A percentile compares a stretch with the other conserved stretches of the same genome.
Conservation (phyloP, 2,888 invertebrate genomes). For the Idaea aversata region DNA sequence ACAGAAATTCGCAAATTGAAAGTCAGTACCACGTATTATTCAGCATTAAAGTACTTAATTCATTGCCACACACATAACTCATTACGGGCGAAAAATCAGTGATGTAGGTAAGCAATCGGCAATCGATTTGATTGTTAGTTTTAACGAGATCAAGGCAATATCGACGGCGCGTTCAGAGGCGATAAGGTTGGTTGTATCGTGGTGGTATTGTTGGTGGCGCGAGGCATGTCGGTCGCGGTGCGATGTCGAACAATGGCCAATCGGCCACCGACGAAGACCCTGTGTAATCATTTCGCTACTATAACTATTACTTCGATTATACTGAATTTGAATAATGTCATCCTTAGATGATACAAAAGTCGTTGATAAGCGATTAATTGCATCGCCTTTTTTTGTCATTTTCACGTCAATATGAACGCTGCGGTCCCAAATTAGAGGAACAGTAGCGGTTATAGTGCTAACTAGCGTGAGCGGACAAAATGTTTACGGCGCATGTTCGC, state of each 20-base stretch:
- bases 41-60: constrained; percentile 7
- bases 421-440: too few species aligned
- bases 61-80: constrained; percentile 26
- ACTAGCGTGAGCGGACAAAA: too few species aligned
- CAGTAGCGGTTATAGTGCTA: too few species aligned
- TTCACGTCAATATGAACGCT: too few species aligned
- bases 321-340: neutral
- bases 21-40: too few species aligned
- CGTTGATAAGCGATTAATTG: too few species aligned
- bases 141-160: constrained; percentile 70
- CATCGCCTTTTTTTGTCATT: neutral
- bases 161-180: constrained; percentile 50
- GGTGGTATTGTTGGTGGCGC: constrained; percentile 52
- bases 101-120: constrained; percentile 62
- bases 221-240: constrained; percentile 73
- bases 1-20: too few species aligned
- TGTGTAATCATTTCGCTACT: too few species aligned
- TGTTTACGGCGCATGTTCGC: too few species aligned
- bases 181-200: constrained; percentile 71
- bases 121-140: constrained; percentile 54
- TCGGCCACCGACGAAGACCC: constrained; percentile 52
- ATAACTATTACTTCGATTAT: neutral
- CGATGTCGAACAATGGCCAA: constrained; percentile 71
- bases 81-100: constrained; percentile 50
- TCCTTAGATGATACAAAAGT: neutral